phyloP scores from a whole-genome alignment of 1,140 invertebrate species.

The Pogonus chalceus region DNA sequence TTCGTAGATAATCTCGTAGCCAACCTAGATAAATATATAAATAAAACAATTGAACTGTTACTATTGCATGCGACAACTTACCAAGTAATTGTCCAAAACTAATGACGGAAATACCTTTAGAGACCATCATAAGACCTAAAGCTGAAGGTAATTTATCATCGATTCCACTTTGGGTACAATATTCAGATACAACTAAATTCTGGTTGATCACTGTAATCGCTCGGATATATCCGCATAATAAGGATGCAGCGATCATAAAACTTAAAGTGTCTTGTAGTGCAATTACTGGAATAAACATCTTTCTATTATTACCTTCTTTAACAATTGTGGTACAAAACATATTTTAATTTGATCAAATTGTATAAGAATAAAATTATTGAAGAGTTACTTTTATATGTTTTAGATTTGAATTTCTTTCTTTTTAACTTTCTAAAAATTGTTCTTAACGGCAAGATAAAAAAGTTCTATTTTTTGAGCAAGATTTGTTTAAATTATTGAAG shows the following conservation, averaged over 20 bases:
- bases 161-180: too few species aligned
- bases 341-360: background rate
- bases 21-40: too few species aligned
- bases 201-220: slow-evolving; percentile 58
- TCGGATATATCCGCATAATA: slow-evolving; percentile 50
- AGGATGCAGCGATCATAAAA: slow-evolving; percentile 37
- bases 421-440: too few species aligned
- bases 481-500: too few species aligned
- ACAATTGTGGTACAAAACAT: background rate
- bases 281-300: slow-evolving; percentile 38
- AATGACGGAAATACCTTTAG: slow-evolving; percentile 56
- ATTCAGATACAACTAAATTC: slow-evolving; percentile 57
- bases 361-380: background rate
- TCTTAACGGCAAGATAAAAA: too few species aligned
- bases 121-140: slow-evolving; percentile 60
- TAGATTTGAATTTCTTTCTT: too few species aligned
- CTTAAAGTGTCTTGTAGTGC: slow-evolving; percentile 39
- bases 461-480: too few species aligned
- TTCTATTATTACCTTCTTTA: background rate
- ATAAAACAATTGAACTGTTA: too few species aligned
- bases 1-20: too few species aligned
- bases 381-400: background rate
- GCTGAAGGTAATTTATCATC: slow-evolving; percentile 52
- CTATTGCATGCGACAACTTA: too few species aligned
- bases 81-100: slow-evolving; percentile 56